These are phyloP conservation scores for Cacoxenus indagator DNA, from an alignment of 2,888 invertebrate species.

Conservation along the genomic window DNA sequence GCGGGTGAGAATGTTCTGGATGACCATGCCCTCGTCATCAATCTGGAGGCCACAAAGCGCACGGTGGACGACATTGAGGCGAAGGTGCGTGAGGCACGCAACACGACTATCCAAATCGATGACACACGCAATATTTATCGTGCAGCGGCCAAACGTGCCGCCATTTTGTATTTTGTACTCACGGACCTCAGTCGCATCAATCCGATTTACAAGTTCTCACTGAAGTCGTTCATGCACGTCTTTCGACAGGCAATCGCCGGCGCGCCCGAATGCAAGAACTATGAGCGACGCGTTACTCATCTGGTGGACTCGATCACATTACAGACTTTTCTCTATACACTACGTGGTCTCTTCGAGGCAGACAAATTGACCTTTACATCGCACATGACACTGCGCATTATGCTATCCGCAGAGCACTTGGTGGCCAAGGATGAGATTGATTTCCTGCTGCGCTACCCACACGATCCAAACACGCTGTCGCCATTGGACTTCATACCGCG, in stretches of 20 bases:
- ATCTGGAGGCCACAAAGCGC: slow-evolving; percentile 92
- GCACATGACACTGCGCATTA: slow-evolving; percentile 84
- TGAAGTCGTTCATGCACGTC: slow-evolving; percentile 94
- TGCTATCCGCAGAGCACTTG: slow-evolving; percentile 71
- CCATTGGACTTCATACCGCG: slow-evolving; percentile 88
- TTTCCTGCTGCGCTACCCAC: slow-evolving; percentile 89
- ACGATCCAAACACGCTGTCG: slow-evolving; percentile 78
- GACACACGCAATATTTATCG: slow-evolving; percentile 91
- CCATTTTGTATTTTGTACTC: slow-evolving; percentile 92
- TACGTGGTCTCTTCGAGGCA: slow-evolving; percentile 90
- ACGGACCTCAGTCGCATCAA: slow-evolving; percentile 94
- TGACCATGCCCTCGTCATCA: slow-evolving; percentile 90
- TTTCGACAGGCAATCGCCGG: slow-evolving; percentile 87
- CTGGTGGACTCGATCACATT: slow-evolving; percentile 90
- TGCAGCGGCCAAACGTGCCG: slow-evolving; percentile 88
- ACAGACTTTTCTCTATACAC: slow-evolving; percentile 89
- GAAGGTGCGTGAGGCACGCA: slow-evolving; percentile 88
- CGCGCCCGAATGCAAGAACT: slow-evolving; percentile 78
- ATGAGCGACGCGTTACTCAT: slow-evolving; percentile 80
- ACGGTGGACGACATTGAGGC: slow-evolving; percentile 92
- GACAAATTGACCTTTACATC: slow-evolving; percentile 94
- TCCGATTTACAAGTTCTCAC: slow-evolving; percentile 94
- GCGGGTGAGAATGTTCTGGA: slow-evolving; percentile 94
- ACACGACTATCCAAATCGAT: slow-evolving; percentile 91
- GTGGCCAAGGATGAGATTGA: slow-evolving; percentile 85